Percentiles rank a stretch among this genome's conserved stretches.
Evolutionary conservation across 2,797 vertebrate species (phyloP).

Genomic region (Erpetoichthys calabaricus): DNA sequence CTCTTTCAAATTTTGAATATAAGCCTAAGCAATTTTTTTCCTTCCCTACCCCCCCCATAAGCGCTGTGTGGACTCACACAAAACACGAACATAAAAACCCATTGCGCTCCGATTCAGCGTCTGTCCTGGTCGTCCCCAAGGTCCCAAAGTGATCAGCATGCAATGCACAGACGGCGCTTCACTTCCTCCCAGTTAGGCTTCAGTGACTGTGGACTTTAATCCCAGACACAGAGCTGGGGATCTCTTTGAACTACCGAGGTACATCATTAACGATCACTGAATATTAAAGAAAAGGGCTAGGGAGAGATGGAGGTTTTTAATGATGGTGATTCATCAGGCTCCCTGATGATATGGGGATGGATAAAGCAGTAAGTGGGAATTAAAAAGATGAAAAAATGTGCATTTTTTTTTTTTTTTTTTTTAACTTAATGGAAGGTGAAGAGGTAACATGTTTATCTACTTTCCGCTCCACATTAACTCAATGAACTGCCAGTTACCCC

Average conservation of each 20-base stretch:
- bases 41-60: too few relatives aligned
- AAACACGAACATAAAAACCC: too few relatives aligned
- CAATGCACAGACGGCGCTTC: too few relatives aligned
- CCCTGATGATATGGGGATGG: not conserved
- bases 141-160: too few relatives aligned
- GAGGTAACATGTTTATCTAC: not conserved
- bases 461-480: too few relatives aligned
- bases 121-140: too few relatives aligned
- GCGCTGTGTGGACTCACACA: too few relatives aligned
- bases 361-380: not conserved
- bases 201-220: not conserved
- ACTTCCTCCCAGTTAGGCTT: not conserved
- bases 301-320: not conserved
- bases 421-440: not conserved
- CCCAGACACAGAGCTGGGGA: not conserved
- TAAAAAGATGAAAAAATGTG: not conserved
- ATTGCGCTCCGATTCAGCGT: too few relatives aligned
- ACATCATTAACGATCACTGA: constrained; percentile 1
- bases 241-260: constrained; percentile 7
- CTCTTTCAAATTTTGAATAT: too few relatives aligned
- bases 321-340: constrained; percentile 1
- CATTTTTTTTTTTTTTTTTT: not conserved
- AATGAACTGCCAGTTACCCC: too few relatives aligned
- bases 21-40: too few relatives aligned
- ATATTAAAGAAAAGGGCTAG: not conserved